Conservation (phyloP, 2,888 invertebrate genomes). For the Epistrophe eligans region DNA sequence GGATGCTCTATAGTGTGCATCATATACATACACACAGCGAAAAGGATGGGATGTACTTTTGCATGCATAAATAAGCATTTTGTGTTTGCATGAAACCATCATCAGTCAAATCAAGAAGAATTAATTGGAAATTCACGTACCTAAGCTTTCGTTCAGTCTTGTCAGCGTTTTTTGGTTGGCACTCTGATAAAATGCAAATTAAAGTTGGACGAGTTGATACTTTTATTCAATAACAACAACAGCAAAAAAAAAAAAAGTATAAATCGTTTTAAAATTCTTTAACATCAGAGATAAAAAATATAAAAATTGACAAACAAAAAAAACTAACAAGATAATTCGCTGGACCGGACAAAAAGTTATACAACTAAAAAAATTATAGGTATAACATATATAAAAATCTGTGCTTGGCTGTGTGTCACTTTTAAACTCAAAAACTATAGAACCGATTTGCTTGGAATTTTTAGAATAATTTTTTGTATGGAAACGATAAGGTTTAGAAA, state of each 20-base stretch:
- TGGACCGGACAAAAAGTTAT: no score
- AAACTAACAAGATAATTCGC: no score
- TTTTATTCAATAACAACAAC: not conserved
- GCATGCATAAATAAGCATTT: slow-evolving; percentile 53
- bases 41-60: slow-evolving; percentile 40
- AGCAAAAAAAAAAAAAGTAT: not conserved
- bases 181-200: slow-evolving; percentile 22
- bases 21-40: not conserved
- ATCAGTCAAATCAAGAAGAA: slow-evolving; percentile 46
- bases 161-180: not conserved
- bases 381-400: no score
- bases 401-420: no score
- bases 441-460: no score
- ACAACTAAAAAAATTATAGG: no score
- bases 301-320: not conserved
- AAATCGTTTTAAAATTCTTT: not conserved
- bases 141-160: not conserved
- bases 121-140: slow-evolving; percentile 56
- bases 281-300: not conserved
- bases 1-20: not conserved
- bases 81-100: slow-evolving; percentile 55
- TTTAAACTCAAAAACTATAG: no score
- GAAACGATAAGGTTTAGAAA: no score
- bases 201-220: not conserved
- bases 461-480: no score